Evolutionary conservation across 1,140 invertebrate genomes (phyloP).

Genomic region (Spodoptera litura): DNA sequence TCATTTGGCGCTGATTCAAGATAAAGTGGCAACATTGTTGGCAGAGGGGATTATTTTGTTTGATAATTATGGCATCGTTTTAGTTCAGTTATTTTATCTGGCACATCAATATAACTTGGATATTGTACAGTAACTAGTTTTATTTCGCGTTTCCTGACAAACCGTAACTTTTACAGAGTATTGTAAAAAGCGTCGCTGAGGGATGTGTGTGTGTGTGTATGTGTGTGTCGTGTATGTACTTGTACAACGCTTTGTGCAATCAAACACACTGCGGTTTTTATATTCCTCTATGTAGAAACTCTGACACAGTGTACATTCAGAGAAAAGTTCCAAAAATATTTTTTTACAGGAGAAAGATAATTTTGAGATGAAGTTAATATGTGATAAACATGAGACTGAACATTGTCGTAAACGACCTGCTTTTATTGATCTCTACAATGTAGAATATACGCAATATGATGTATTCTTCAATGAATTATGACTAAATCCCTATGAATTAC

Average conservation of each 20-base stretch:
- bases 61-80: not conserved
- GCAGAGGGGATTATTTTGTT: not conserved
- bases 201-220: no score
- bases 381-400: no score
- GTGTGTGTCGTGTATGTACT: not conserved
- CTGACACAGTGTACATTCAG: not conserved
- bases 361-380: no score
- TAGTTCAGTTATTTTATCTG: not conserved
- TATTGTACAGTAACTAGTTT: not conserved
- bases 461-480: no score
- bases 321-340: not conserved
- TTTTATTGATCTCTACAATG: no score
- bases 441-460: no score
- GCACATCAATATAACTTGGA: no score
- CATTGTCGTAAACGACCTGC: no score
- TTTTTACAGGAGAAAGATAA: no score
- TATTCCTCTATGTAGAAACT: not conserved
- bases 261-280: constrained; percentile 40
- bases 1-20: not conserved
- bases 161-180: not conserved
- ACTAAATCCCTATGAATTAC: no score
- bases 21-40: not conserved
- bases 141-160: not conserved
- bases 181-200: not conserved
- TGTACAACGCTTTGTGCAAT: constrained; percentile 39